Percentiles rank a stretch among this genome's conserved stretches.
These are phyloP conservation scores for Thamnophis sirtalis DNA, from an alignment of 2,113 vertebrate species.

Conservation along the genomic window DNA sequence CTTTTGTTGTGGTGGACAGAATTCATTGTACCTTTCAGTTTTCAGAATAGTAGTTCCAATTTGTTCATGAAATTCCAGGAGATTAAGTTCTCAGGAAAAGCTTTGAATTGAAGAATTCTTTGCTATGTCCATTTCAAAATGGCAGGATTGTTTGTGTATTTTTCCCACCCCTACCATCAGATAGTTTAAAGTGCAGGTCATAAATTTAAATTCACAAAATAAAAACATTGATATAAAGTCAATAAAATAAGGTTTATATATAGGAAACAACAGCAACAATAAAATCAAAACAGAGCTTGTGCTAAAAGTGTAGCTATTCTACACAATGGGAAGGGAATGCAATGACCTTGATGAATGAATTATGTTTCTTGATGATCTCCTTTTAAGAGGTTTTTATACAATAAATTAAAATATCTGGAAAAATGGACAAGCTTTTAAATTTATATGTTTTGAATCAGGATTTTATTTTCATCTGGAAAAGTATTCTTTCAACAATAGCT, in stretches of 20 bases:
- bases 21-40: background rate
- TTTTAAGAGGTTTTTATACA: background rate
- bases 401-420: background rate
- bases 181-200: background rate
- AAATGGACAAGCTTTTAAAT: background rate
- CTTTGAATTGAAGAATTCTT: background rate
- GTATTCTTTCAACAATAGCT: constrained; percentile 4
- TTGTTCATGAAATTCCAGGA: background rate
- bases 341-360: background rate
- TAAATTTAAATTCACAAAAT: background rate
- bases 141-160: background rate
- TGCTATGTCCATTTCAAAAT: background rate
- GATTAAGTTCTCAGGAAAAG: background rate
- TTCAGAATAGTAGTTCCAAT: background rate
- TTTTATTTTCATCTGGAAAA: constrained; percentile 11
- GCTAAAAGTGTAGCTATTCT: background rate
- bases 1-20: background rate
- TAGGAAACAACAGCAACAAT: background rate
- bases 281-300: background rate
- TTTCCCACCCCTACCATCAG: background rate
- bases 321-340: background rate
- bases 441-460: background rate
- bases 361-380: background rate
- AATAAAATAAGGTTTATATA: background rate
- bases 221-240: background rate